Percentiles rank a stretch among this genome's conserved stretches.
These are phyloP conservation scores for Carollia perspicillata DNA, from an alignment of 2,113 vertebrate genomes.

Conservation along the genomic window DNA sequence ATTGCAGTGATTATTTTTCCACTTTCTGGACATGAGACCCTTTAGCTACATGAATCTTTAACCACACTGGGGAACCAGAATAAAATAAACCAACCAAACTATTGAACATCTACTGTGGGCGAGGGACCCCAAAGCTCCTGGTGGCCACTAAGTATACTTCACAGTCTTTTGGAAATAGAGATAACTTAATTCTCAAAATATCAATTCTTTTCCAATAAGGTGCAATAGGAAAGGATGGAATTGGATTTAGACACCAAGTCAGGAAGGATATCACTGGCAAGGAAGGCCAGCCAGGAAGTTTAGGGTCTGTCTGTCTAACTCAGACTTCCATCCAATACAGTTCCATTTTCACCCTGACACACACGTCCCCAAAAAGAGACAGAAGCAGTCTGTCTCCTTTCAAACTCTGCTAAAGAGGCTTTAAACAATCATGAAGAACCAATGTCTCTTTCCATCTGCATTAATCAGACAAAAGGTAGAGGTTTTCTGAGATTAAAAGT, in stretches of 20 bases:
- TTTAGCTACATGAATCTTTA: not conserved
- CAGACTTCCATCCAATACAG: not conserved
- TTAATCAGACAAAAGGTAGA: slow-evolving; percentile 70
- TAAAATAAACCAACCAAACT: not conserved
- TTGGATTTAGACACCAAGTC: not conserved
- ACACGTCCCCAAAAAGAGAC: not conserved
- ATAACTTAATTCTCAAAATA: not conserved
- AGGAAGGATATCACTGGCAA: not conserved
- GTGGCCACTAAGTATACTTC: not conserved
- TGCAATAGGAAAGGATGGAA: not conserved
- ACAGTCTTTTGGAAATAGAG: not conserved
- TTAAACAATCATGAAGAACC: slow-evolving; percentile 32
- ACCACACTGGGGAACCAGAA: not conserved
- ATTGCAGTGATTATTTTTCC: not conserved
- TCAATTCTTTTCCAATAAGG: not conserved
- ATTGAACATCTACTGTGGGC: not conserved
- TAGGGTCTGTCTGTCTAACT: not conserved
- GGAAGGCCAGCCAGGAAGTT: not conserved
- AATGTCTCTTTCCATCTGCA: slow-evolving; percentile 43
- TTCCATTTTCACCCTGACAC: not conserved
- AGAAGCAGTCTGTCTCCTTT: slow-evolving; percentile 17
- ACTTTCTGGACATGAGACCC: not conserved
- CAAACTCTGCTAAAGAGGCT: not conserved
- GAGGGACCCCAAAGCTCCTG: not conserved
- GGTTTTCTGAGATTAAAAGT: slow-evolving; percentile 58